phyloP scores from a whole-genome alignment of 2,113 vertebrate species.

The Geococcyx californianus region DNA sequence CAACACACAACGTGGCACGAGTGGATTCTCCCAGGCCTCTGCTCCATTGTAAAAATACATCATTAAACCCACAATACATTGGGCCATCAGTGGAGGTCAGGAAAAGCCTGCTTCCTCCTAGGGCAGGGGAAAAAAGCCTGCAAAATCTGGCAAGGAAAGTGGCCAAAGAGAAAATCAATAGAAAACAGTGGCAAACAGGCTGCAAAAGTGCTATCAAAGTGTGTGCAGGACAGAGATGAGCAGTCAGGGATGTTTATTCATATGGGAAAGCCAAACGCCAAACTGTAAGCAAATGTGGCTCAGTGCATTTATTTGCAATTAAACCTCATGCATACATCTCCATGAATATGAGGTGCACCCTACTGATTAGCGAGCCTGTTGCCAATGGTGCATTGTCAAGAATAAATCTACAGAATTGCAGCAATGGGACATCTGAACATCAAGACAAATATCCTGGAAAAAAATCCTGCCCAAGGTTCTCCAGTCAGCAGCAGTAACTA shows the following conservation, averaged over 20 bases:
- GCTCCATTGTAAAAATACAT: background rate
- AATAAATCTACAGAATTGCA: background rate
- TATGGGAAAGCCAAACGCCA: constrained; percentile 19
- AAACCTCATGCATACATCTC: background rate
- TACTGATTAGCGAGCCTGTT: background rate
- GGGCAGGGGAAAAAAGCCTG: background rate
- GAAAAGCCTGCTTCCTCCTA: background rate
- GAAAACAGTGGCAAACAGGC: background rate
- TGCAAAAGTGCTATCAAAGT: background rate
- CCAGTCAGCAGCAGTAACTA: background rate
- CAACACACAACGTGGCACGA: background rate
- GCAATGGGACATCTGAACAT: background rate
- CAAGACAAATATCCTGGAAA: background rate
- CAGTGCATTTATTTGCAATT: constrained; percentile 2
- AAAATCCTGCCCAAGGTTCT: background rate
- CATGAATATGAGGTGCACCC: background rate
- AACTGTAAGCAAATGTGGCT: constrained; percentile 13
- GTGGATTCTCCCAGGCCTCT: background rate
- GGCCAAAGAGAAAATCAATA: background rate
- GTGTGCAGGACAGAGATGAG: background rate
- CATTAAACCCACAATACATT: background rate
- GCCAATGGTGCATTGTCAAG: background rate
- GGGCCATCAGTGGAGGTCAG: background rate
- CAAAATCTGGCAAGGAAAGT: background rate
- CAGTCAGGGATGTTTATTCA: constrained; percentile 44